phyloP scores from a whole-genome alignment of 2,888 invertebrate genomes.

The Lamellibrachia satsuma region DNA sequence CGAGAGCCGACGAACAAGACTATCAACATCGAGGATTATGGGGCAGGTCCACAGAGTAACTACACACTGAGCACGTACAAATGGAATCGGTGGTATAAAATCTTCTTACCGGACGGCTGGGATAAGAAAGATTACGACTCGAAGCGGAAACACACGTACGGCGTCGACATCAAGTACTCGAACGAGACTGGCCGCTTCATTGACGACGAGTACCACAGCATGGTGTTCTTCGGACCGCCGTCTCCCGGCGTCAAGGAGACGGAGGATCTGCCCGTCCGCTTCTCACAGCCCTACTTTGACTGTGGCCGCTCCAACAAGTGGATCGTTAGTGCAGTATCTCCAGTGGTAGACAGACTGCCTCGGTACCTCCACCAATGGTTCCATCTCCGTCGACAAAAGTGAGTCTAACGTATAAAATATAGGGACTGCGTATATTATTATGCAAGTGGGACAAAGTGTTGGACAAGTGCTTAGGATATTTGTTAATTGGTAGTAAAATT shows the following conservation, averaged over 20 bases:
- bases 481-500: too few species aligned
- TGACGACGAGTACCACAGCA: constrained; percentile 50
- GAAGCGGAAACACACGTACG: constrained; percentile 50
- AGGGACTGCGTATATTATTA: too few species aligned
- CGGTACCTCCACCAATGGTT: constrained; percentile 60
- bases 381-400: constrained; percentile 61
- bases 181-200: constrained; percentile 59
- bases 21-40: constrained; percentile 71
- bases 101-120: constrained; percentile 90
- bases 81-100: constrained; percentile 91
- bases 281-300: constrained; percentile 95
- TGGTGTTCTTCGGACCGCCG: constrained; percentile 63
- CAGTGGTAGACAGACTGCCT: constrained; percentile 94
- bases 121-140: constrained; percentile 73
- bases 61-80: constrained; percentile 91
- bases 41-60: constrained; percentile 82
- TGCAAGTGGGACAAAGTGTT: too few species aligned
- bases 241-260: constrained; percentile 60
- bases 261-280: constrained; percentile 86
- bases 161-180: constrained; percentile 59
- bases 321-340: constrained; percentile 92
- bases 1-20: constrained; percentile 94
- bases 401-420: constrained; percentile 24
- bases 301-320: constrained; percentile 95
- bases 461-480: too few species aligned